Conservation (phyloP, 2,113 vertebrate genomes). For the Pelobates fuscus region DNA sequence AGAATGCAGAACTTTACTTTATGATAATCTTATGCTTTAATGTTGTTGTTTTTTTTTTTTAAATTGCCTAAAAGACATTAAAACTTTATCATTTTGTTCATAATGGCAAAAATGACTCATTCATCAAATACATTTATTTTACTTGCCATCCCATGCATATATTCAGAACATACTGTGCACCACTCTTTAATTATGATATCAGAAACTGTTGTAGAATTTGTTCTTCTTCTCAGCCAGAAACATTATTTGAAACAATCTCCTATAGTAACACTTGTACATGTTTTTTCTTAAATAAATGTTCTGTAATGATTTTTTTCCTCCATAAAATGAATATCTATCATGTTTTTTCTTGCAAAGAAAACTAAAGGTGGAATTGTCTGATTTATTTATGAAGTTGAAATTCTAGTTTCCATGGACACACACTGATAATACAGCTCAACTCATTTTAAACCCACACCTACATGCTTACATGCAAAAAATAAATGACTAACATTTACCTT, state of each 20-base stretch:
- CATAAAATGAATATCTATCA: neutral
- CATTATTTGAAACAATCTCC: neutral
- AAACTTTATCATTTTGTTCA: no score
- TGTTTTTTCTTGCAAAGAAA: slow-evolving; percentile 11
- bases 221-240: neutral
- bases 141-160: no score
- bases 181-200: no score
- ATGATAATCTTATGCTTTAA: no score
- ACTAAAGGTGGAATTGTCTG: slow-evolving; percentile 9
- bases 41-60: no score
- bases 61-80: no score
- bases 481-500: neutral
- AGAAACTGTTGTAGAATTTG: neutral
- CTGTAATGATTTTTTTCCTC: slow-evolving; percentile 6
- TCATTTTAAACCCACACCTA: slow-evolving; percentile 5
- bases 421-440: slow-evolving; percentile 2
- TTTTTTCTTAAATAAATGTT: neutral
- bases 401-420: slow-evolving; percentile 27
- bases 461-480: neutral
- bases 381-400: slow-evolving; percentile 39
- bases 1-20: no score
- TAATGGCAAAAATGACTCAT: no score
- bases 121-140: no score
- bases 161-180: no score
- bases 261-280: neutral